phyloP scores from a whole-genome alignment of 2,113 vertebrate genomes.

The Blennius ocellaris region DNA sequence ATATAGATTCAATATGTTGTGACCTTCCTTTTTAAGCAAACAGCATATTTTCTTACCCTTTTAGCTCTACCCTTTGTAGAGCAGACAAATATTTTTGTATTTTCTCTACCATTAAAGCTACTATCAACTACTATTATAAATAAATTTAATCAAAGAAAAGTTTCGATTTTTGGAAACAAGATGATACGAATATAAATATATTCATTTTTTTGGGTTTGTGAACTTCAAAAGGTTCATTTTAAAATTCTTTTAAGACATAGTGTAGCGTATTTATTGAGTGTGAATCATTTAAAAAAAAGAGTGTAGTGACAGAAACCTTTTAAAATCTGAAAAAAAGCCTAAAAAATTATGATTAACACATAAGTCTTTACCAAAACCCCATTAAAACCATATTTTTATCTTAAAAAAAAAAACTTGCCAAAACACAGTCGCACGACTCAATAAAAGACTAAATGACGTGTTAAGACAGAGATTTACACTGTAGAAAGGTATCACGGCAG shows the following conservation, averaged over 20 bases:
- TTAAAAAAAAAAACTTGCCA: slow-evolving; percentile 16
- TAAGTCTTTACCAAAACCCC: slow-evolving; percentile 4
- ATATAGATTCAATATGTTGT: too few relatives aligned
- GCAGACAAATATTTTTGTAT: neutral
- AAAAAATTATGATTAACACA: slow-evolving; percentile 11
- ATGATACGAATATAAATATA: slow-evolving; percentile 2
- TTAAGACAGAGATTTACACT: slow-evolving; percentile 39
- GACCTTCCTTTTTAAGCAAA: neutral
- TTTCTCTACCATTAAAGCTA: too few relatives aligned
- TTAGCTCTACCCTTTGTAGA: too few relatives aligned
- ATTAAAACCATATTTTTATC: slow-evolving; percentile 1
- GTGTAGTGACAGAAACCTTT: neutral
- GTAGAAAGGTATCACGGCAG: slow-evolving; percentile 9
- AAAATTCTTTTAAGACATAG: neutral
- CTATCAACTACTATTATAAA: too few relatives aligned
- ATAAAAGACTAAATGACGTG: slow-evolving; percentile 33
- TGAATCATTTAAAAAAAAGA: too few relatives aligned
- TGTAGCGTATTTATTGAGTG: too few relatives aligned
- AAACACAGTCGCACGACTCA: slow-evolving; percentile 14
- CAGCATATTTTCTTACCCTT: too few relatives aligned
- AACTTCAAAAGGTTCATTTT: neutral
- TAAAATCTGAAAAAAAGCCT: slow-evolving; percentile 15
- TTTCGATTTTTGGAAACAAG: too few relatives aligned
- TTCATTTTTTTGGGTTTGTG: neutral
- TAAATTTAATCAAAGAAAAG: too few relatives aligned